Evolutionary conservation across 2,797 vertebrate species (phyloP).

Genomic region (Avahi laniger): DNA sequence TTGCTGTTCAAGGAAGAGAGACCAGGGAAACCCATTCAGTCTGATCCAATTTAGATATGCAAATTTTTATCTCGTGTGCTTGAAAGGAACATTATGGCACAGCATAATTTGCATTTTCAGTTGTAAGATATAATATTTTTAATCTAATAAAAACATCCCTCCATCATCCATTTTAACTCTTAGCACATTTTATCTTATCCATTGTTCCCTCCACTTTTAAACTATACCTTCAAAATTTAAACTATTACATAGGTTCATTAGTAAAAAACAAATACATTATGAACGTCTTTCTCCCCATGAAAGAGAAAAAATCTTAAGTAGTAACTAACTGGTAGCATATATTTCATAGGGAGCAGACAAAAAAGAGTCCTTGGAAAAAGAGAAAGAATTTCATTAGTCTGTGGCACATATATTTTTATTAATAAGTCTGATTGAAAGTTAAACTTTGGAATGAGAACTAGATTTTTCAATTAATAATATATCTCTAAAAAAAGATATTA

Average conservation of each 20-base stretch:
- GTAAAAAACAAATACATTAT: constrained; percentile 21
- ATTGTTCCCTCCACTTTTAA: constrained; percentile 57
- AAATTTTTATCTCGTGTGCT: constrained; percentile 87
- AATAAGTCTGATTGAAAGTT: not conserved
- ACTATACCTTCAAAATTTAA: constrained; percentile 59
- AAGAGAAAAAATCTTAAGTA: constrained; percentile 5
- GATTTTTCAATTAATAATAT: constrained; percentile 8
- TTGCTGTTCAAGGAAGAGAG: constrained; percentile 77
- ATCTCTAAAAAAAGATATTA: not conserved
- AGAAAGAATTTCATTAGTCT: not conserved
- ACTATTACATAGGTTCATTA: constrained; percentile 55
- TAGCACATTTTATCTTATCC: constrained; percentile 63
- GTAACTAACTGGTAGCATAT: constrained; percentile 40
- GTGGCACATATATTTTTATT: not conserved
- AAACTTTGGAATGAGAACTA: constrained; percentile 2
- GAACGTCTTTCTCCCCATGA: not conserved
- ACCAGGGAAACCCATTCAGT: constrained; percentile 85
- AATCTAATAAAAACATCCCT: constrained; percentile 85
- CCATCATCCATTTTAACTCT: constrained; percentile 75
- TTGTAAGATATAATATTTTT: constrained; percentile 85
- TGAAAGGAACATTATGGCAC: constrained; percentile 84
- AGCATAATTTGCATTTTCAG: constrained; percentile 85
- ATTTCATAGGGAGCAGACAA: constrained; percentile 28
- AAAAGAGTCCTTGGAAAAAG: constrained; percentile 22
- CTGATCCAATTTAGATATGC: constrained; percentile 96